Evolutionary conservation across 2,113 vertebrate genomes (phyloP).

Genomic region (Hemiscyllium ocellatum): DNA sequence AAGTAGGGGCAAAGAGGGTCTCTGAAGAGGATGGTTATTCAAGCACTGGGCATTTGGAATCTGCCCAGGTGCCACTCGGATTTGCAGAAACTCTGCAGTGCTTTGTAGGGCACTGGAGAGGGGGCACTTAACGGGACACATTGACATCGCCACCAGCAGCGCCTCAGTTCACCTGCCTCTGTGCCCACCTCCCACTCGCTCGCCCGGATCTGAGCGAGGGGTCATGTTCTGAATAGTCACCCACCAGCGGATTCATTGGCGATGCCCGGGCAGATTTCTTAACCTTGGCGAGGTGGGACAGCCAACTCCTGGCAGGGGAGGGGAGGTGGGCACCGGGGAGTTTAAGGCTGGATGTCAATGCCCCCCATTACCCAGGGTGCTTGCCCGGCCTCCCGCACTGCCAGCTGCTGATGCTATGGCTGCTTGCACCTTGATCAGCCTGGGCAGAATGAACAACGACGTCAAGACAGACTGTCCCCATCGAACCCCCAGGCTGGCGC

Average conservation of each 20-base stretch:
- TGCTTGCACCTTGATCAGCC: not conserved
- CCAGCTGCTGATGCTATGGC: not conserved
- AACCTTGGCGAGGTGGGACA: too few relatives aligned
- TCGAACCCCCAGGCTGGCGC: slow-evolving; percentile 57
- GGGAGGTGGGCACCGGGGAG: not conserved
- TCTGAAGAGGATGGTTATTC: not conserved
- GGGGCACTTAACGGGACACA: not conserved
- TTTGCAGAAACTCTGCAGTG: not conserved
- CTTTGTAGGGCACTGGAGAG: not conserved
- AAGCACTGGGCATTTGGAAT: not conserved
- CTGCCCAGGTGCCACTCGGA: not conserved
- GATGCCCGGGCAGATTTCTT: not conserved
- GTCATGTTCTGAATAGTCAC: not conserved
- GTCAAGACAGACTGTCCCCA: slow-evolving; percentile 52
- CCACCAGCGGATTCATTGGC: not conserved
- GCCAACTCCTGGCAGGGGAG: not conserved
- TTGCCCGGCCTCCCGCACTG: not conserved
- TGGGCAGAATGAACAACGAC: slow-evolving; percentile 44
- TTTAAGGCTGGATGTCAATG: not conserved
- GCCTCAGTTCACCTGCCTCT: not conserved
- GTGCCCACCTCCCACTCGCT: not conserved
- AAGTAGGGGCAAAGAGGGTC: too few relatives aligned
- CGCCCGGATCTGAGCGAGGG: not conserved
- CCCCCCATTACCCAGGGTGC: not conserved
- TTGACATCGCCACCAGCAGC: not conserved